Base-by-base conservation (phyloP, 2,888 invertebrate genomes). In the Lucinisca nassula region DNA sequence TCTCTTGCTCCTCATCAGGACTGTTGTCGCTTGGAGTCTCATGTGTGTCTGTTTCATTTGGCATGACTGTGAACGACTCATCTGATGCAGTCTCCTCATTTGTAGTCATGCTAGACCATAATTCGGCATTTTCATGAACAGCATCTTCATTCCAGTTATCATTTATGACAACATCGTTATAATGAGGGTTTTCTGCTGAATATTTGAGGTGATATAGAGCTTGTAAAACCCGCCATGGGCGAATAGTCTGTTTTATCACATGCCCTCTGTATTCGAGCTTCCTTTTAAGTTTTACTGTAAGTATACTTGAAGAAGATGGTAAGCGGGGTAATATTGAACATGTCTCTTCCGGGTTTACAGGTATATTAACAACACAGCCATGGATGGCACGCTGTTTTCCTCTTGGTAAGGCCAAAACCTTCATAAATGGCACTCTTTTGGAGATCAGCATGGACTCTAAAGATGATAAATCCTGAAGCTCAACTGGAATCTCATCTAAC, bases 261-360 rank as follows among this genome's bases (percentile, higher is more conserved):
- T 87, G 83, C 4, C 87, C 82, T 79, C 75, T 83, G 38, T 79
- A 87, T 37, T 79, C 27, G n/a, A 87, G 10, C 74, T 85, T 85
- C 17, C 82, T 76, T 49, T 82, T 82, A 8, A 82, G 30, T 40
- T 82, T 82, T 17, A 82, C 77, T 40, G 70, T 45, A 4, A 82
- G 27, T 40, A 76, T 82, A 14, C 70, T 55, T 40, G 70, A 27
- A 49, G 84, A 32, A 27, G 81, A 75, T 67, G 84, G 79, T 32
- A 55, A 14, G 55, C 89, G 37, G 37, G 87, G 87, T n/a, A 90
- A 49, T 61, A 85, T 32, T 12, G 76, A 38, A 32, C 45, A 67
- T 1, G 70, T 76, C 24, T 82, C 76, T 6, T 80, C 78, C n/a
- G 84, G 80, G 21, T 87, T 79, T n/a, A 79, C 73, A 49, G 81